phyloP scores from a whole-genome alignment of 2,888 invertebrate genomes.

The Callimorpha dominula region DNA sequence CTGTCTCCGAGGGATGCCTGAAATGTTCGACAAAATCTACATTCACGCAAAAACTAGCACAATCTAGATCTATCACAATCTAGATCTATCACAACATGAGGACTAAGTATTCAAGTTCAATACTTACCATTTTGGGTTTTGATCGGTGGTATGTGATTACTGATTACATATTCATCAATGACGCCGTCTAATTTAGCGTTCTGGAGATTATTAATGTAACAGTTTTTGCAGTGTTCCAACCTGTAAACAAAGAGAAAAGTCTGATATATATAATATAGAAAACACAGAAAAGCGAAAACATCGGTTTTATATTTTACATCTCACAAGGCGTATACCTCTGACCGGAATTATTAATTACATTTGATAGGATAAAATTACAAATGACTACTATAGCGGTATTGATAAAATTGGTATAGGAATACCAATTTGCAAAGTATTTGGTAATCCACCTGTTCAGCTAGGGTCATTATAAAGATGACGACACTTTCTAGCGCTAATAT shows the following conservation, averaged over 20 bases:
- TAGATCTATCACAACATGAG: not conserved
- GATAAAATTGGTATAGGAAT: not conserved
- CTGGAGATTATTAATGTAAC: conserved; percentile 93
- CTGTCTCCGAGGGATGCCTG: not conserved
- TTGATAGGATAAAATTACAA: too few relatives aligned
- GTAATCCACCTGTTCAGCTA: not conserved
- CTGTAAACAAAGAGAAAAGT: conserved; percentile 62
- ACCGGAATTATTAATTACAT: not conserved
- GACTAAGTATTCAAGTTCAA: too few relatives aligned
- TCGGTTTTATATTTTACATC: too few relatives aligned
- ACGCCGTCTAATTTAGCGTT: conserved; percentile 79
- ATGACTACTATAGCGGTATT: too few relatives aligned
- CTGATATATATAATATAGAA: not conserved
- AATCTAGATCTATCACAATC: not conserved
- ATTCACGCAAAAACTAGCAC: not conserved
- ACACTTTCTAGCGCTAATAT: not conserved
- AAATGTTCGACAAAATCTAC: not conserved
- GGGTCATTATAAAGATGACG: too few relatives aligned
- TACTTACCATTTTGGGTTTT: conserved; percentile 81
- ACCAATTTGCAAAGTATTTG: not conserved
- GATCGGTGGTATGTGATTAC: conserved; percentile 79
- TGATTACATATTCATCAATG: conserved; percentile 84
- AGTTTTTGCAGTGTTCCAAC: conserved; percentile 90
- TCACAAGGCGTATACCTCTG: not conserved
- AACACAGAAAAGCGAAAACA: not conserved